phyloP scores from a whole-genome alignment of 2,113 vertebrate species.

The Neopipo cinnamomea region DNA sequence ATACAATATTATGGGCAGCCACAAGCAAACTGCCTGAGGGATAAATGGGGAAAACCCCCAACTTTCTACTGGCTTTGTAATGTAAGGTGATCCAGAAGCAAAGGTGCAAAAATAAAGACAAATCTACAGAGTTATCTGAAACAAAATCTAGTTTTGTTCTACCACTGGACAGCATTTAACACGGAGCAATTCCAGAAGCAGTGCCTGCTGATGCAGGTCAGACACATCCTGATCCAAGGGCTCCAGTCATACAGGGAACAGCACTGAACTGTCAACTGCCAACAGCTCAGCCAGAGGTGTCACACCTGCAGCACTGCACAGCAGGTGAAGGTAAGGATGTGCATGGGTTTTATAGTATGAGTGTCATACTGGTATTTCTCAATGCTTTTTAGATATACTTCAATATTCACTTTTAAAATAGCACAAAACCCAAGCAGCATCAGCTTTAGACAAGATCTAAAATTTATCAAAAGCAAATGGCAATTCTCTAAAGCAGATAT shows the following conservation, averaged over 20 bases:
- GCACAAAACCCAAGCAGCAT: background rate
- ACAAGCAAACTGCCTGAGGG: background rate
- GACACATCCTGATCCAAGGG: background rate
- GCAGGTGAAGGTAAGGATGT: background rate
- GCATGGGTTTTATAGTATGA: fast-evolving
- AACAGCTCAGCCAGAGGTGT: background rate
- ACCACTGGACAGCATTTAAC: background rate
- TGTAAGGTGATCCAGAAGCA: background rate
- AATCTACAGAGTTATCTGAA: background rate
- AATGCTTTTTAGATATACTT: background rate
- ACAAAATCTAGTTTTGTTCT: background rate
- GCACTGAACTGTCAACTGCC: background rate
- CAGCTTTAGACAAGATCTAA: background rate
- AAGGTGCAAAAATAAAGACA: background rate
- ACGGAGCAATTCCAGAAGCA: background rate
- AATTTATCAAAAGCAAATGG: background rate
- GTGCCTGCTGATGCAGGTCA: background rate
- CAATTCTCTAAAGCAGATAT: background rate
- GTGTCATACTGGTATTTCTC: background rate
- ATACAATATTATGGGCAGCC: fast-evolving
- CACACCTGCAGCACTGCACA: fast-evolving
- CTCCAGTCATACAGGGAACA: background rate
- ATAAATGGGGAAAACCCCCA: background rate
- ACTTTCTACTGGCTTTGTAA: background rate
- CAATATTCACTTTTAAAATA: background rate